phyloP scores from a whole-genome alignment of 2,888 invertebrate species.

The Cancer borealis region DNA sequence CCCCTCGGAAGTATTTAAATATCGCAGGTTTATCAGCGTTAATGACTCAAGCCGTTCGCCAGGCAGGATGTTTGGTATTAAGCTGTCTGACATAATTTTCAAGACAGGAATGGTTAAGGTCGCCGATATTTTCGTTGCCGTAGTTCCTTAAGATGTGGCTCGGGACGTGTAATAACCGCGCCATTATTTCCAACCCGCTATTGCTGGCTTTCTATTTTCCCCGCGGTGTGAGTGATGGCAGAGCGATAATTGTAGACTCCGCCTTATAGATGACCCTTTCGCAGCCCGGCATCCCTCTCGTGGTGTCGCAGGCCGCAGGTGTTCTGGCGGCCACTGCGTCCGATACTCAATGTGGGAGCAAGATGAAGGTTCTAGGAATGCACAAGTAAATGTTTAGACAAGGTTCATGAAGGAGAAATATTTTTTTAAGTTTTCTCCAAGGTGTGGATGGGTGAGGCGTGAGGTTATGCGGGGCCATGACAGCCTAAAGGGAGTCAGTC shows the following conservation, averaged over 20 bases:
- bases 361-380: background rate
- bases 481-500: background rate
- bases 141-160: slow-evolving; percentile 35
- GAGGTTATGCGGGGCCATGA: slow-evolving; percentile 2
- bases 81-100: slow-evolving; percentile 40
- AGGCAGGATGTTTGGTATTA: slow-evolving; percentile 28
- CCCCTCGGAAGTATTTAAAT: slow-evolving; percentile 43
- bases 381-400: background rate
- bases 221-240: slow-evolving; percentile 41
- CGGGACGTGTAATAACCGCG: slow-evolving; percentile 24
- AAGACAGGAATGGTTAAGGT: slow-evolving; percentile 11
- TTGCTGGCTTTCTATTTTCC: slow-evolving; percentile 45
- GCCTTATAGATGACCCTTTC: slow-evolving; percentile 31
- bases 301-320: slow-evolving; percentile 35
- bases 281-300: slow-evolving; percentile 1
- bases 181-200: slow-evolving; percentile 45
- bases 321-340: background rate
- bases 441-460: background rate
- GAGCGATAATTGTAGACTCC: slow-evolving; percentile 38
- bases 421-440: background rate
- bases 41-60: slow-evolving; percentile 13
- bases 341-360: background rate
- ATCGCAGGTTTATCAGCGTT: slow-evolving; percentile 39
- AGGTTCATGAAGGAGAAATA: background rate
- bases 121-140: slow-evolving; percentile 34